Conservation (phyloP, 1,140 invertebrate species). For the Lasioglossum baleicum region DNA sequence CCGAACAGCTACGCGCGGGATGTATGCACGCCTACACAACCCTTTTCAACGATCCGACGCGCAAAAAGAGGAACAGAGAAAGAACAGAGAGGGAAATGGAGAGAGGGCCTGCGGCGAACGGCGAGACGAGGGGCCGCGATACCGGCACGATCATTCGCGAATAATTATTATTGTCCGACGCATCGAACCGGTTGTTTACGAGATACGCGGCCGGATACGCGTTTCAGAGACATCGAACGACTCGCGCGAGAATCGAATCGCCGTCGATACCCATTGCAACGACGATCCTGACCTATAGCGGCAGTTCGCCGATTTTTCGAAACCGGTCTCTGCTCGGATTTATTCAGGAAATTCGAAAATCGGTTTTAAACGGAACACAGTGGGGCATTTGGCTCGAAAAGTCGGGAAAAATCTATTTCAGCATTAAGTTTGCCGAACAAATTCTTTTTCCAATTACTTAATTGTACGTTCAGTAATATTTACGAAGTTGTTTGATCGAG, state of each 20-base stretch:
- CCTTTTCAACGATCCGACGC: constrained; percentile 18
- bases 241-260: constrained; percentile 37
- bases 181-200: constrained; percentile 48
- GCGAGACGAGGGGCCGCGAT: not conserved
- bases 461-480: too few relatives aligned
- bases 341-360: not conserved
- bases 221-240: constrained; percentile 28
- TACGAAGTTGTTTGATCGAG: too few relatives aligned
- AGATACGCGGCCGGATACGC: constrained; percentile 21
- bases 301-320: not conserved
- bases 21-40: constrained; percentile 46
- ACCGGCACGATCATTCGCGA: constrained; percentile 33
- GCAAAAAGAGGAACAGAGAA: constrained; percentile 33
- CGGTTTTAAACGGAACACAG: not conserved
- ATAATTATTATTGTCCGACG: constrained; percentile 52
- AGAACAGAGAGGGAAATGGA: too few relatives aligned
- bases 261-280: not conserved
- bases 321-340: not conserved
- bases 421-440: too few relatives aligned
- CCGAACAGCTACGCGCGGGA: constrained; percentile 35
- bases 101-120: not conserved
- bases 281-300: not conserved
- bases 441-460: too few relatives aligned
- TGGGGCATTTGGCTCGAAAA: too few relatives aligned
- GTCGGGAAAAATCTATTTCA: too few relatives aligned